These are phyloP conservation scores for Serrognathus titanus DNA, from an alignment of 2,888 invertebrate genomes.

Conservation along the genomic window DNA sequence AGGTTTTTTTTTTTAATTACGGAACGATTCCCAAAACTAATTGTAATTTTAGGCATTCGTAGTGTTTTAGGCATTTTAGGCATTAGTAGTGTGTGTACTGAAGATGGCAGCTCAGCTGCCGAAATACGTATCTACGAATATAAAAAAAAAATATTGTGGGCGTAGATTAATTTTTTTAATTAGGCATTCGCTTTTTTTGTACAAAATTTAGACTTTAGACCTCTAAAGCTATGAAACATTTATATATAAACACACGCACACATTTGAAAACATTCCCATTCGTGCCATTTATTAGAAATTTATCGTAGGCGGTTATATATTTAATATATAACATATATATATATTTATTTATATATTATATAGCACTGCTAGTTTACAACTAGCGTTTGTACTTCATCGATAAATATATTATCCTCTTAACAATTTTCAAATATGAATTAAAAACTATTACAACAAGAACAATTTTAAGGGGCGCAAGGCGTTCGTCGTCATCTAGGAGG, in stretches of 20 bases:
- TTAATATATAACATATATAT: constrained; percentile 14
- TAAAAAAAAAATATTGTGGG: no score
- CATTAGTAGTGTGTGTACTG: no score
- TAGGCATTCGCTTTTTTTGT: no score
- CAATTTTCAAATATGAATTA: constrained; percentile 39
- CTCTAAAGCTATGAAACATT: neutral
- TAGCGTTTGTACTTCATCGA: constrained; percentile 24
- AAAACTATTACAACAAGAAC: constrained; percentile 45
- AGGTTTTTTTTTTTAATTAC: no score
- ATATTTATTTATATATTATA: constrained; percentile 15
- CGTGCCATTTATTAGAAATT: constrained; percentile 7
- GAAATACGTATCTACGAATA: no score
- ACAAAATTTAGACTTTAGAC: no score
- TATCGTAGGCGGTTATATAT: constrained; percentile 15
- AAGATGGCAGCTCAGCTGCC: no score
- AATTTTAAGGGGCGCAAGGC: constrained; percentile 33
- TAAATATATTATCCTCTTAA: constrained; percentile 29
- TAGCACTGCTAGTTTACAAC: constrained; percentile 12
- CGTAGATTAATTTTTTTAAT: no score
- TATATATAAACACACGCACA: neutral
- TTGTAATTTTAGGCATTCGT: no score
- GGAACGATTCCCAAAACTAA: no score
- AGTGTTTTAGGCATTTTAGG: no score
- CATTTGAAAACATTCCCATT: constrained; percentile 1
- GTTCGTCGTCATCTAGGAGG: neutral